Evolutionary conservation across 2,113 vertebrate species (phyloP).

Genomic region (Phoxinus phoxinus): DNA sequence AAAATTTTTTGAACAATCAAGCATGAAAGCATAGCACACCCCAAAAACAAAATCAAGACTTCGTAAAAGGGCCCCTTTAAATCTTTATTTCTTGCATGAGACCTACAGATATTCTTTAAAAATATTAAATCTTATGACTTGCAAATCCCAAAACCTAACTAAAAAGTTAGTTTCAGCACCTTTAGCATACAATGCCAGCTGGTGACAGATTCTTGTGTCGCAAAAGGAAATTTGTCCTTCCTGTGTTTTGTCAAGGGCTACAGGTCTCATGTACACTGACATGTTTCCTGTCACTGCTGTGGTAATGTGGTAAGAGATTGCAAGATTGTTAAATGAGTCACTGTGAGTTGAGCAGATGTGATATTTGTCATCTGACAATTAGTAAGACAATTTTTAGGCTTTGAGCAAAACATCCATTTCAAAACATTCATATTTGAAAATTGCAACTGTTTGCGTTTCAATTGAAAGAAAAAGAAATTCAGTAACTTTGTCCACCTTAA

Average conservation of each 20-base stretch:
- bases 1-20: no score
- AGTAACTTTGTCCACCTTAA: background rate
- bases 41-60: no score
- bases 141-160: background rate
- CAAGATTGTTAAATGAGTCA: conserved; percentile 6
- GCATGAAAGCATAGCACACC: no score
- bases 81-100: background rate
- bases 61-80: background rate
- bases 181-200: conserved; percentile 8
- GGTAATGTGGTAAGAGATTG: background rate
- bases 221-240: conserved; percentile 35
- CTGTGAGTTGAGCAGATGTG: background rate
- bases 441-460: background rate
- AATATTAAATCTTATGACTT: background rate
- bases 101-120: background rate
- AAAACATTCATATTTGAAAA: no score
- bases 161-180: background rate
- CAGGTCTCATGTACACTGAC: background rate
- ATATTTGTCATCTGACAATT: conserved; percentile 4
- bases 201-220: conserved; percentile 3
- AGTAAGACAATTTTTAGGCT: background rate
- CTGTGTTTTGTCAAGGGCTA: conserved; percentile 1
- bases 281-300: conserved; percentile 28
- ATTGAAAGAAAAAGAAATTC: background rate
- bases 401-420: background rate